Evolutionary conservation across 1,140 invertebrate species (phyloP).

Genomic region (Drosophila ficusphila): DNA sequence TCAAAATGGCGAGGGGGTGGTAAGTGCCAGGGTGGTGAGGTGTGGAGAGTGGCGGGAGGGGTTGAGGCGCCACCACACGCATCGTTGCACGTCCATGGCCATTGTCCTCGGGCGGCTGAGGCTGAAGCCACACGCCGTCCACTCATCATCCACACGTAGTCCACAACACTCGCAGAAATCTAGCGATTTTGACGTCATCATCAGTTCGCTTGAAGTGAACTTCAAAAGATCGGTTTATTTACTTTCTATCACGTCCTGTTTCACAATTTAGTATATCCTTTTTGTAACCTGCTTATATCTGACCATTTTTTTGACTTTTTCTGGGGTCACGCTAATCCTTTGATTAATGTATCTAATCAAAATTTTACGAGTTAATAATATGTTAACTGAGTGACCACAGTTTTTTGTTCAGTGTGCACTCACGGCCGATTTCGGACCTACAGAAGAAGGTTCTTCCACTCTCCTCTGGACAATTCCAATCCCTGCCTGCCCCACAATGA

Average conservation of each 20-base stretch:
- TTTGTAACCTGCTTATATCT: no score
- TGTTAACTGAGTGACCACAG: no score
- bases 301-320: no score
- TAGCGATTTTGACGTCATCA: not conserved
- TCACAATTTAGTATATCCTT: no score
- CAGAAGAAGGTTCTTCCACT: constrained; percentile 22
- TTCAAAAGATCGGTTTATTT: not conserved
- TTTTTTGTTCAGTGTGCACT: constrained; percentile 35
- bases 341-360: no score
- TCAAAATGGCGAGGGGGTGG: constrained; percentile 51
- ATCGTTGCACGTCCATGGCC: constrained; percentile 69
- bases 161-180: not conserved
- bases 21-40: not conserved
- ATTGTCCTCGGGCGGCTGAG: constrained; percentile 64
- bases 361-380: no score
- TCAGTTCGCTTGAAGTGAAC: not conserved
- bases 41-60: not conserved
- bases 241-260: no score
- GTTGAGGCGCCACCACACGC: constrained; percentile 49
- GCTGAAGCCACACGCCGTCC: constrained; percentile 20
- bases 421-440: constrained; percentile 70
- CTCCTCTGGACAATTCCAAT: constrained; percentile 44
- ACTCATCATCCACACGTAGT: constrained; percentile 19
- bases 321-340: no score
- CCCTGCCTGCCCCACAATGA: constrained; percentile 37